These are phyloP conservation scores for Semotilus atromaculatus DNA, from an alignment of 2,797 vertebrate genomes.

Conservation along the genomic window DNA sequence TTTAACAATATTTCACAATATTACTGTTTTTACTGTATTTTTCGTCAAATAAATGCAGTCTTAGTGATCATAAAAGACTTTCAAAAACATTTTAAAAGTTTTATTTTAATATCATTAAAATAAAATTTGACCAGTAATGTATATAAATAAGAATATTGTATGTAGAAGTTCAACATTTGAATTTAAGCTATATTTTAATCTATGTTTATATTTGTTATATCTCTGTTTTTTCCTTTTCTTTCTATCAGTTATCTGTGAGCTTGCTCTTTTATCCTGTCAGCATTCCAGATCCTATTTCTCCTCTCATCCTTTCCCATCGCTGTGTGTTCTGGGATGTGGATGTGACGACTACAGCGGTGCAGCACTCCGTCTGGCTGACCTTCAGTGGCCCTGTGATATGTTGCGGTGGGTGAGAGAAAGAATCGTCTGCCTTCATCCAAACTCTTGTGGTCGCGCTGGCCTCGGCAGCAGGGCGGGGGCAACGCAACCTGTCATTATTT, in stretches of 20 bases:
- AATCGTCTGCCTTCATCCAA: constrained; percentile 65
- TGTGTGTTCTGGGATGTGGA: constrained; percentile 33
- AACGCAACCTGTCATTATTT: constrained; percentile 67
- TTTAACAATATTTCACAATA: not conserved
- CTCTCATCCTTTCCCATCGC: constrained; percentile 22
- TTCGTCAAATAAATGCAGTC: not conserved
- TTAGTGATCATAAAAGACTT: not conserved
- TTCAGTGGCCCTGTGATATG: constrained; percentile 60
- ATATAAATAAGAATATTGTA: not conserved
- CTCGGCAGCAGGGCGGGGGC: constrained; percentile 60
- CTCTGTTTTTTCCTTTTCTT: constrained; percentile 4
- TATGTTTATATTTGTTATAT: not conserved
- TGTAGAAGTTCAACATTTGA: not conserved
- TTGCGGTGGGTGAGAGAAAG: constrained; percentile 59
- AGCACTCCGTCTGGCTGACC: constrained; percentile 63
- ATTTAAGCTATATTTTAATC: not conserved
- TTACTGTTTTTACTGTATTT: not conserved
- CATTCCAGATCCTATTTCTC: constrained; percentile 5
- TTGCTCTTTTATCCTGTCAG: not conserved
- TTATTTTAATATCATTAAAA: too few relatives aligned
- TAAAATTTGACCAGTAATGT: not conserved
- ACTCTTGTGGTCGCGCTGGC: constrained; percentile 65
- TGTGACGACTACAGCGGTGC: constrained; percentile 46
- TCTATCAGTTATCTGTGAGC: not conserved
- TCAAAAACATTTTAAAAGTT: not conserved